A percentile compares a stretch with the other conserved stretches of the same genome.
Conservation (phyloP, 2,113 vertebrate genomes). For the Serinus canaria region DNA sequence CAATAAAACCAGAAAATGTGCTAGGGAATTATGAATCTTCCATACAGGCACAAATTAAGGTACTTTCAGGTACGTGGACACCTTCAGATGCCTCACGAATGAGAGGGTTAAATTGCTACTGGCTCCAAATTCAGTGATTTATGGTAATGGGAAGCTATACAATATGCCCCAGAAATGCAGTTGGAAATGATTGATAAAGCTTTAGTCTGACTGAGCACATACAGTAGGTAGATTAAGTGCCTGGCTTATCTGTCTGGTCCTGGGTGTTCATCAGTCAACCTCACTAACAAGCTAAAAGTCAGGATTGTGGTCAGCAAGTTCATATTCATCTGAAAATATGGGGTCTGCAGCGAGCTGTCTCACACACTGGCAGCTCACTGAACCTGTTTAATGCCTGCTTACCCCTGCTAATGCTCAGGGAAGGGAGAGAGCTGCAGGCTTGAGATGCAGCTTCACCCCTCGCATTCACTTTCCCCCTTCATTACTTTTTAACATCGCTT, state of each 20-base stretch:
- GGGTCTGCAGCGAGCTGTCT: slow-evolving; percentile 5
- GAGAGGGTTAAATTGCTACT: background rate
- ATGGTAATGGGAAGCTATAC: slow-evolving; percentile 27
- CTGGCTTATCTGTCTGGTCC: slow-evolving; percentile 36
- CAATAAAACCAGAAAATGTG: background rate
- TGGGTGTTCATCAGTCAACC: slow-evolving; percentile 48
- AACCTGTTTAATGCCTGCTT: slow-evolving; percentile 39
- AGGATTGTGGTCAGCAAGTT: slow-evolving; percentile 39
- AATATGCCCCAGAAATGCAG: slow-evolving; percentile 27
- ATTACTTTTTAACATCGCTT: slow-evolving; percentile 39
- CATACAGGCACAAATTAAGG: background rate
- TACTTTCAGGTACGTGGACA: background rate
- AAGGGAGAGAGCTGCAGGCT: background rate
- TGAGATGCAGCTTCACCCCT: slow-evolving; percentile 16
- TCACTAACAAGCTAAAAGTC: slow-evolving; percentile 31
- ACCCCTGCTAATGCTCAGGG: background rate
- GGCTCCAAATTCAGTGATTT: slow-evolving; percentile 1
- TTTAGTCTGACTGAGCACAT: slow-evolving; percentile 42
- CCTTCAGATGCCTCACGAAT: background rate
- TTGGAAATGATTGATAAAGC: slow-evolving; percentile 44
- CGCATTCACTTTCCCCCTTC: slow-evolving; percentile 19
- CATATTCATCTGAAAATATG: slow-evolving; percentile 10
- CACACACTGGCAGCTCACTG: slow-evolving; percentile 33
- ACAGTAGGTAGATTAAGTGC: slow-evolving; percentile 51
- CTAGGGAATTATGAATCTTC: background rate